A percentile compares a stretch with the other conserved stretches of the same genome.
These are phyloP conservation scores for Centropyge bicolor DNA, from an alignment of 2,797 vertebrate genomes.

Conservation along the genomic window DNA sequence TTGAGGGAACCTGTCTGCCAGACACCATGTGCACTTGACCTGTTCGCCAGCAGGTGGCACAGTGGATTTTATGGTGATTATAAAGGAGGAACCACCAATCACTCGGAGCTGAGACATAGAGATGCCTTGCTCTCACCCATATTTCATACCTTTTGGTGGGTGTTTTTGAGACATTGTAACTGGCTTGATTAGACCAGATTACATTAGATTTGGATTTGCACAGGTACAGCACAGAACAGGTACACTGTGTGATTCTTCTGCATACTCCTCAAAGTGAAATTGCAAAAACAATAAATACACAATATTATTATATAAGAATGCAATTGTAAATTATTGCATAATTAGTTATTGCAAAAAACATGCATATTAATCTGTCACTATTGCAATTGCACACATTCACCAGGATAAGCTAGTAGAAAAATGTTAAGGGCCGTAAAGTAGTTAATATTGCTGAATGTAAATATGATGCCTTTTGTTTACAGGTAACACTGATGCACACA, in stretches of 20 bases:
- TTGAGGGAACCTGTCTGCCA: constrained; percentile 33
- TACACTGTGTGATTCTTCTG: too few species aligned
- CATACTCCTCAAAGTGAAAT: too few species aligned
- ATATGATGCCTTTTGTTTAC: constrained; percentile 27
- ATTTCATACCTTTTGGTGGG: background rate
- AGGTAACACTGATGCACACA: constrained; percentile 16
- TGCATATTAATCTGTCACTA: background rate
- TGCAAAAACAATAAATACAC: too few species aligned
- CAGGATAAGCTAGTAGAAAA: background rate
- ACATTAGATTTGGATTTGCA: too few species aligned
- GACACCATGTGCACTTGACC: constrained; percentile 39
- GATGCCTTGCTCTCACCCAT: constrained; percentile 15
- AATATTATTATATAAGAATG: too few species aligned
- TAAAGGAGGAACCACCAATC: constrained; percentile 31
- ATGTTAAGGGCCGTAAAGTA: background rate
- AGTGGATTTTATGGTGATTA: constrained; percentile 50
- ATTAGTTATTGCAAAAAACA: too few species aligned
- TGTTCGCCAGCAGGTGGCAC: constrained; percentile 73
- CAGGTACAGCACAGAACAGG: too few species aligned
- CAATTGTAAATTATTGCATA: too few species aligned
- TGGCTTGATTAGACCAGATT: background rate
- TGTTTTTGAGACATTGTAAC: constrained; percentile 2
- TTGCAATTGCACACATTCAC: background rate
- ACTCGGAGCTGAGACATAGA: constrained; percentile 1
- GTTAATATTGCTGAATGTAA: background rate